A percentile compares a stretch with the other conserved stretches of the same genome.
Evolutionary conservation across 2,888 invertebrate genomes (phyloP).

Genomic region (Teleiodes luculella): DNA sequence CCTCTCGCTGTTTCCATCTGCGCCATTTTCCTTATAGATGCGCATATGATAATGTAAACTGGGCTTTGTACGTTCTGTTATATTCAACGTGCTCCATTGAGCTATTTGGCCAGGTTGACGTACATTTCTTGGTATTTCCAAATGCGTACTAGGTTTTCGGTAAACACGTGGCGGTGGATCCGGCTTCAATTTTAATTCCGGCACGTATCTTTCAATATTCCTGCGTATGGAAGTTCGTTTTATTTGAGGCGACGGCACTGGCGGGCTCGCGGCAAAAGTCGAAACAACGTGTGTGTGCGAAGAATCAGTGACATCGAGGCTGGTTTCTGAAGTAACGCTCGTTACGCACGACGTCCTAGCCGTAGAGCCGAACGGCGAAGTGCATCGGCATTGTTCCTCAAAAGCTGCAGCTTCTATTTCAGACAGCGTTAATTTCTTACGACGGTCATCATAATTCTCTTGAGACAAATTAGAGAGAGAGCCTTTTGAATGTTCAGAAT

Average conservation of each 20-base stretch:
- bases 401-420: constrained; percentile 80
- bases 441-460: constrained; percentile 49
- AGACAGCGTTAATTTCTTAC: constrained; percentile 70
- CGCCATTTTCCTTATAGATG: constrained; percentile 63
- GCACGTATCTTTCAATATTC: constrained; percentile 62
- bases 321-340: constrained; percentile 78
- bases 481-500: constrained; percentile 42
- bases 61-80: constrained; percentile 68
- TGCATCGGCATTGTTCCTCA: constrained; percentile 84
- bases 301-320: constrained; percentile 75
- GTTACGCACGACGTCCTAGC: constrained; percentile 82
- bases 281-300: constrained; percentile 73
- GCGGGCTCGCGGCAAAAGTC: constrained; percentile 64
- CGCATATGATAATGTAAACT: constrained; percentile 76
- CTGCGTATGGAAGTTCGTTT: constrained; percentile 72
- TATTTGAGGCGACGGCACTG: constrained; percentile 66
- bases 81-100: constrained; percentile 73
- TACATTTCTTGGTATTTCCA: constrained; percentile 70
- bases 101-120: constrained; percentile 52
- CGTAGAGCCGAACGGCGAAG: constrained; percentile 85
- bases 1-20: constrained; percentile 38
- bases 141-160: constrained; percentile 68
- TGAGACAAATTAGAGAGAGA: constrained; percentile 51
- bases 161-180: constrained; percentile 68
- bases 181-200: constrained; percentile 66